Evolutionary conservation across 2,113 vertebrate genomes (phyloP).

Genomic region (Sander lucioperca): DNA sequence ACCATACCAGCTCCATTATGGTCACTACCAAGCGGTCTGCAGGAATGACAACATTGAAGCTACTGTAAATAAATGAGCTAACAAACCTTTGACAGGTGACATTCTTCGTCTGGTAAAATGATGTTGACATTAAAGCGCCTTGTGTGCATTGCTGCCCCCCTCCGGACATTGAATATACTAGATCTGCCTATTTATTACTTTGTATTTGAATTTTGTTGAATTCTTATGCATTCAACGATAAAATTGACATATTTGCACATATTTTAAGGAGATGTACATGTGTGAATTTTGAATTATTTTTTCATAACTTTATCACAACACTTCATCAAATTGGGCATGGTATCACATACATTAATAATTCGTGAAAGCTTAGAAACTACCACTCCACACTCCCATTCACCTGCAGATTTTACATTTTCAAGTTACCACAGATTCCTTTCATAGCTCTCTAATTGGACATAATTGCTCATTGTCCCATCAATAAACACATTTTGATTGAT

Average conservation of each 20-base stretch:
- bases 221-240: background rate
- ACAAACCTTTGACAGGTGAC: slow-evolving; percentile 3
- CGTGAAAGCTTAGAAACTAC: slow-evolving; percentile 9
- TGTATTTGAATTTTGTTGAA: no score
- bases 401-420: background rate
- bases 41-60: background rate
- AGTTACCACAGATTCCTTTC: background rate
- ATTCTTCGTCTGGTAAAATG: slow-evolving; percentile 36
- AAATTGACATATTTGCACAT: background rate
- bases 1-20: slow-evolving; percentile 79
- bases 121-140: background rate
- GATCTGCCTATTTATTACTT: background rate
- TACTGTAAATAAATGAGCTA: background rate
- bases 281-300: background rate
- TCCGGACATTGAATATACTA: slow-evolving; percentile 4
- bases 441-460: background rate
- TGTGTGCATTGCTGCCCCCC: slow-evolving; percentile 46
- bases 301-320: slow-evolving; percentile 11
- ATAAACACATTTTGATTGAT: background rate
- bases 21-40: background rate
- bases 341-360: slow-evolving; percentile 25
- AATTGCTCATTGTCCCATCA: background rate
- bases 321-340: slow-evolving; percentile 7
- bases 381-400: background rate
- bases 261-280: background rate